Conservation (phyloP, 1,140 invertebrate genomes). For the Onthophagus taurus region DNA sequence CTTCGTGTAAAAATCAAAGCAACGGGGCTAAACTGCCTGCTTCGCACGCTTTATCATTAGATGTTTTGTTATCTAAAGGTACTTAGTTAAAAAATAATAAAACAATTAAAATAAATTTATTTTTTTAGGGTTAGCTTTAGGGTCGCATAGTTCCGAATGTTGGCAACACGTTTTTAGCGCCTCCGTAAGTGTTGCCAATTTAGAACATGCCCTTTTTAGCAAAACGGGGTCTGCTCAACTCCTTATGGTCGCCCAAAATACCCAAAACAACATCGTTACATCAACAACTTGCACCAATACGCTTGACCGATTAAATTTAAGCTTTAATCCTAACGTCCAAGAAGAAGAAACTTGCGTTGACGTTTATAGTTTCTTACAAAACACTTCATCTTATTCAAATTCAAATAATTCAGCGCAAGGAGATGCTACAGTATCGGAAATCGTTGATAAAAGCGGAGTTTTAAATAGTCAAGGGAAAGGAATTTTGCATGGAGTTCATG, state of each 20-base stretch:
- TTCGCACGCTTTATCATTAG: slow-evolving; percentile 82
- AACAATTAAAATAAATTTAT: slow-evolving; percentile 27
- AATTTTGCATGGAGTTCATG: slow-evolving; percentile 67
- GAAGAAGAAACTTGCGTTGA: slow-evolving; percentile 72
- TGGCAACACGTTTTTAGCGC: slow-evolving; percentile 90
- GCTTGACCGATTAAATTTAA: slow-evolving; percentile 40
- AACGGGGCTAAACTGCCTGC: slow-evolving; percentile 65
- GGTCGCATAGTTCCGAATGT: slow-evolving; percentile 81
- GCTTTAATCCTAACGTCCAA: slow-evolving; percentile 41
- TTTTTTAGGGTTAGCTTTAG: slow-evolving; percentile 71
- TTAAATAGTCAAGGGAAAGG: slow-evolving; percentile 50
- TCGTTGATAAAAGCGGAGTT: slow-evolving; percentile 55
- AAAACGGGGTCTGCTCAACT: slow-evolving; percentile 43
- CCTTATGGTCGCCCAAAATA: slow-evolving; percentile 41
- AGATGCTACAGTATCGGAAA: slow-evolving; percentile 46
- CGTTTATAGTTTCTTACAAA: slow-evolving; percentile 72
- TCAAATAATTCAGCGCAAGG: slow-evolving; percentile 15
- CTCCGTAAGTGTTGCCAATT: slow-evolving; percentile 80
- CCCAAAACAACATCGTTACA: slow-evolving; percentile 34
- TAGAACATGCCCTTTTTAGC: slow-evolving; percentile 82
- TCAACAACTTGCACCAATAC: slow-evolving; percentile 30
- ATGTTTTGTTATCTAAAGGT: slow-evolving; percentile 60
- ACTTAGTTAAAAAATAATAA: too few species aligned
- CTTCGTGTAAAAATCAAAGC: slow-evolving; percentile 59
- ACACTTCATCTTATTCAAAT: slow-evolving; percentile 38